A percentile compares a stretch with the other conserved stretches of the same genome.
These are phyloP conservation scores for Premnoplex brunnescens DNA, from an alignment of 2,797 vertebrate species.

Conservation along the genomic window DNA sequence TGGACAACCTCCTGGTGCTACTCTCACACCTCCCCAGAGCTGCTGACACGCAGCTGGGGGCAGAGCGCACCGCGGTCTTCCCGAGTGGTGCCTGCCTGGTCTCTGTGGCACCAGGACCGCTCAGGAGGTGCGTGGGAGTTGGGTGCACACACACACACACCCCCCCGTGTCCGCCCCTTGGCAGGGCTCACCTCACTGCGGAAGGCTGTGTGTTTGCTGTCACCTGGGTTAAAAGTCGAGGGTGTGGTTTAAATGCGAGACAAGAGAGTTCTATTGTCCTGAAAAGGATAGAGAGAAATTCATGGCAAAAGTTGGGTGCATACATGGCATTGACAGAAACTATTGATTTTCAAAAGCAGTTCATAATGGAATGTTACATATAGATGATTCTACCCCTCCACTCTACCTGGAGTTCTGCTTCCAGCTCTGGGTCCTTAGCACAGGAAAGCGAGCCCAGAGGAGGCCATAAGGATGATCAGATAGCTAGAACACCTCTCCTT, in stretches of 20 bases:
- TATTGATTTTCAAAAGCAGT: neutral
- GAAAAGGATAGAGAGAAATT: neutral
- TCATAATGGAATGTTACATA: neutral
- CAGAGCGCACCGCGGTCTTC: rapidly evolving
- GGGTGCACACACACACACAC: rapidly evolving
- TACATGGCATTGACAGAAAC: rapidly evolving
- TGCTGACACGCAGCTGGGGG: rapidly evolving
- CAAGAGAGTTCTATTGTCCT: neutral
- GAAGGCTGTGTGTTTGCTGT: too few species aligned
- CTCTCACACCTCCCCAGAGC: rapidly evolving
- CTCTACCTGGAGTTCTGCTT: neutral
- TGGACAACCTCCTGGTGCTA: rapidly evolving
- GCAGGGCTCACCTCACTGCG: rapidly evolving
- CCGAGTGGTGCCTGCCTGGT: rapidly evolving
- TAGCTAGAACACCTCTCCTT: neutral
- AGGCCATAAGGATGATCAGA: neutral
- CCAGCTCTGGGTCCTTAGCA: too few species aligned
- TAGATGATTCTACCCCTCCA: neutral
- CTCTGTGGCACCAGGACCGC: rapidly evolving
- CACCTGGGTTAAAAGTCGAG: rapidly evolving
- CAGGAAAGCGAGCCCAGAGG: neutral
- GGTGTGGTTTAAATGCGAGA: neutral
- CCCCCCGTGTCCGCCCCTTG: rapidly evolving
- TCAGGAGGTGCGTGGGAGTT: rapidly evolving
- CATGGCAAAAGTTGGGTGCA: rapidly evolving